A percentile compares a stretch with the other conserved stretches of the same genome.
phyloP scores from a whole-genome alignment of 2,888 invertebrate genomes.

The Rhamnusium bicolor region DNA sequence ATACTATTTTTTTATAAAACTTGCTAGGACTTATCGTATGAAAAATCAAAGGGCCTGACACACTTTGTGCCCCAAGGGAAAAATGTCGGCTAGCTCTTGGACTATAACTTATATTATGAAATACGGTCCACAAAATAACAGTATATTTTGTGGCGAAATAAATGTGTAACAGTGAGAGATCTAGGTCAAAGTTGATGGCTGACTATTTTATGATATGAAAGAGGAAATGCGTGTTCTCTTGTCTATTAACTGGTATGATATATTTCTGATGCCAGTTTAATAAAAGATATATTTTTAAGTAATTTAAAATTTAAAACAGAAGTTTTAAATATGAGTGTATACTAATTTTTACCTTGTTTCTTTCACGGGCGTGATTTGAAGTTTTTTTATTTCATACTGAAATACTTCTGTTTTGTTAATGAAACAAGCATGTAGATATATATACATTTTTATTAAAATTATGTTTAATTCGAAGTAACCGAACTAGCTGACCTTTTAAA shows the following conservation, averaged over 20 bases:
- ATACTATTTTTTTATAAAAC: too few species aligned
- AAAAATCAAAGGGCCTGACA: too few species aligned
- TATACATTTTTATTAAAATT: too few species aligned
- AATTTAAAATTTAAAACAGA: neutral
- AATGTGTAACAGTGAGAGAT: neutral
- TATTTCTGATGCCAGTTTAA: neutral
- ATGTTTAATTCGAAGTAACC: too few species aligned
- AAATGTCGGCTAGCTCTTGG: too few species aligned
- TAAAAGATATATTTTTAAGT: neutral
- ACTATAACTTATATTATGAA: neutral
- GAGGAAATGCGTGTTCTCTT: conserved; percentile 15
- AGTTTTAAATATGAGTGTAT: neutral
- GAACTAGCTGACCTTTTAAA: too few species aligned
- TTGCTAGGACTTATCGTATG: too few species aligned
- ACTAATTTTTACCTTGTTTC: neutral
- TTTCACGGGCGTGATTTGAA: too few species aligned
- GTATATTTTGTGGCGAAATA: neutral
- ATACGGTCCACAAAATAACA: neutral
- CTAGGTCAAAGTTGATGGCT: neutral
- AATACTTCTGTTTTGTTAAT: too few species aligned
- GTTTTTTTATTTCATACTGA: too few species aligned
- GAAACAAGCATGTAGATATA: too few species aligned
- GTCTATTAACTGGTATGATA: neutral
- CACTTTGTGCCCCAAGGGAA: too few species aligned
- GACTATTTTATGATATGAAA: neutral